Evolutionary conservation across 2,888 invertebrate genomes (phyloP).

Genomic region (Candidula unifasciata): DNA sequence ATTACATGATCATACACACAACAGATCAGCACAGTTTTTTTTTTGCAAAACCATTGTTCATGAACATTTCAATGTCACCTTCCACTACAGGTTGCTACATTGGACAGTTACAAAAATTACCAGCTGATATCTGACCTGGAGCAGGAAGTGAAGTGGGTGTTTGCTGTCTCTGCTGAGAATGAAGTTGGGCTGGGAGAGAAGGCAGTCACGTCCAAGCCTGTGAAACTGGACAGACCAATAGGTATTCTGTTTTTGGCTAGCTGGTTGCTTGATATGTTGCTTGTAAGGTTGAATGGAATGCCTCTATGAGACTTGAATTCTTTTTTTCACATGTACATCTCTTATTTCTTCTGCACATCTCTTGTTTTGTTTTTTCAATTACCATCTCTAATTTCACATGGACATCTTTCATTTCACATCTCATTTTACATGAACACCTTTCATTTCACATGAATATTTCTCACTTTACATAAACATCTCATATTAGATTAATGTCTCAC

Average conservation of each 20-base stretch:
- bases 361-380: no score
- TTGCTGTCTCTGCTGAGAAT: slow-evolving; percentile 77
- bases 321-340: no score
- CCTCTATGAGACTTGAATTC: no score
- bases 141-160: slow-evolving; percentile 72
- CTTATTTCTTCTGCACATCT: no score
- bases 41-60: background rate
- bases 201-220: slow-evolving; percentile 62
- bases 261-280: background rate
- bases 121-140: slow-evolving; percentile 63
- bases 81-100: slow-evolving; percentile 53
- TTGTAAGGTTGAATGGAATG: background rate
- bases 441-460: no score
- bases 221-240: slow-evolving; percentile 66
- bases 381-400: no score
- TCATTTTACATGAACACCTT: no score
- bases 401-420: no score
- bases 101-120: slow-evolving; percentile 64
- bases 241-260: slow-evolving; percentile 58
- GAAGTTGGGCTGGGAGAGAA: slow-evolving; percentile 70
- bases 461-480: no score
- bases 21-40: background rate
- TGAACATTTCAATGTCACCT: no score
- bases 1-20: background rate
- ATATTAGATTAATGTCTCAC: no score